Percentiles rank a stretch among this genome's conserved stretches.
These are phyloP conservation scores for Pterostichus madidus DNA, from an alignment of 2,888 invertebrate genomes.

Conservation along the genomic window DNA sequence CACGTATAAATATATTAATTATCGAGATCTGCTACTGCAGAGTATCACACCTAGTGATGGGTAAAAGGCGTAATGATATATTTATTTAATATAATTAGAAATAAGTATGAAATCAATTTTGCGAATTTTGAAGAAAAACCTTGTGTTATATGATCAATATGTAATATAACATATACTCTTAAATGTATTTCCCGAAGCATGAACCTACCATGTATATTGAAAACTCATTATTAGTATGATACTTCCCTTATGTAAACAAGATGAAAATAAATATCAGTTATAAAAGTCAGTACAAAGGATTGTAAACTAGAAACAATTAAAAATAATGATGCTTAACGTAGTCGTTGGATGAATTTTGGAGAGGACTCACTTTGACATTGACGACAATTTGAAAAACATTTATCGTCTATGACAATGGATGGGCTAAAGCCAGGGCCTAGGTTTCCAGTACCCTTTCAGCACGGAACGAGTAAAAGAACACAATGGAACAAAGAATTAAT, in stretches of 20 bases:
- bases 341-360: constrained; percentile 32
- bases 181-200: too few species aligned
- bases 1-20: too few species aligned
- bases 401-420: constrained; percentile 41
- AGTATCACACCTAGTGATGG: too few species aligned
- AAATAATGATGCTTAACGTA: constrained; percentile 36
- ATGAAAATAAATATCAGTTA: constrained; percentile 8
- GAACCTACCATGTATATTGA: too few species aligned
- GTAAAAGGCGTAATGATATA: too few species aligned
- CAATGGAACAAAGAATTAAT: constrained; percentile 65
- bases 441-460: constrained; percentile 36
- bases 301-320: constrained; percentile 37
- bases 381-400: constrained; percentile 59
- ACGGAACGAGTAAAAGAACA: constrained; percentile 49
- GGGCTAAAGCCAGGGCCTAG: constrained; percentile 30
- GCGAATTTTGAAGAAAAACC: too few species aligned
- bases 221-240: too few species aligned
- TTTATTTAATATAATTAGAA: too few species aligned
- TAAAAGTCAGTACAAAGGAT: not conserved
- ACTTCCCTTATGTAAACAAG: not conserved
- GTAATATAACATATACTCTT: too few species aligned
- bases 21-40: too few species aligned
- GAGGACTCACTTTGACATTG: constrained; percentile 47
- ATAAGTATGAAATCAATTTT: too few species aligned
- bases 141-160: too few species aligned